Percentiles rank a stretch among this genome's conserved stretches.
Conservation (phyloP, 2,888 invertebrate species). For the Leptopterna dolabrata region DNA sequence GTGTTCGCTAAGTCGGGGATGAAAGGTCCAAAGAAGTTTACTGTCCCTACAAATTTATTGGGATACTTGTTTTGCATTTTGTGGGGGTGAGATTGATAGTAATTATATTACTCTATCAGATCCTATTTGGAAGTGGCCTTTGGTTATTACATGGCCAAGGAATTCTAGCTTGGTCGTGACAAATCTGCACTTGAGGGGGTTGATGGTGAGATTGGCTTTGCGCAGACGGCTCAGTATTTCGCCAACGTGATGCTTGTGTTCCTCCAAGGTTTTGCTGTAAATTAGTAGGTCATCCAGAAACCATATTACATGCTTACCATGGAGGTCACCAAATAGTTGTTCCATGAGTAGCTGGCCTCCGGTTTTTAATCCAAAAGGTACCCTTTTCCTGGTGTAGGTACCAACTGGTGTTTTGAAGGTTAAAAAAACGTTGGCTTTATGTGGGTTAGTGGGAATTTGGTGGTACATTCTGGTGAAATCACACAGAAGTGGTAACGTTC, state of each 20-base stretch:
- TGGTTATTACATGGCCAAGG: background rate
- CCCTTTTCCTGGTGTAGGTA: too few relatives aligned
- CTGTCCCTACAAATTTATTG: background rate
- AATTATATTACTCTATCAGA: too few relatives aligned
- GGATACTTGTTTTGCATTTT: conserved; percentile 13
- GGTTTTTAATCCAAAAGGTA: too few relatives aligned
- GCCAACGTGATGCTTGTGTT: background rate
- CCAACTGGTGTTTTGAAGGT: too few relatives aligned
- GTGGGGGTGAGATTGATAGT: background rate
- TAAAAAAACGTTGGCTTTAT: too few relatives aligned
- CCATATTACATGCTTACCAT: background rate
- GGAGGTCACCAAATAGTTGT: background rate
- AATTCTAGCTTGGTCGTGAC: background rate
- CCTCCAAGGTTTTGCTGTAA: background rate
- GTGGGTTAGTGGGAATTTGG: too few relatives aligned
- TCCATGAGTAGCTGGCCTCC: background rate
- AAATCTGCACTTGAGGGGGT: background rate
- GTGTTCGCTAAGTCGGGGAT: background rate
- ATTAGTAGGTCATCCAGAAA: background rate
- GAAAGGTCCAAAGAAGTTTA: background rate
- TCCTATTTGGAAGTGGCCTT: too few relatives aligned
- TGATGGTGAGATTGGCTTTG: background rate
- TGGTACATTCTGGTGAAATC: too few relatives aligned
- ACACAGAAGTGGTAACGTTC: too few relatives aligned
- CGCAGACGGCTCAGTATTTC: background rate